phyloP scores from a whole-genome alignment of 2,113 vertebrate genomes.

The Lagopus leucura region DNA sequence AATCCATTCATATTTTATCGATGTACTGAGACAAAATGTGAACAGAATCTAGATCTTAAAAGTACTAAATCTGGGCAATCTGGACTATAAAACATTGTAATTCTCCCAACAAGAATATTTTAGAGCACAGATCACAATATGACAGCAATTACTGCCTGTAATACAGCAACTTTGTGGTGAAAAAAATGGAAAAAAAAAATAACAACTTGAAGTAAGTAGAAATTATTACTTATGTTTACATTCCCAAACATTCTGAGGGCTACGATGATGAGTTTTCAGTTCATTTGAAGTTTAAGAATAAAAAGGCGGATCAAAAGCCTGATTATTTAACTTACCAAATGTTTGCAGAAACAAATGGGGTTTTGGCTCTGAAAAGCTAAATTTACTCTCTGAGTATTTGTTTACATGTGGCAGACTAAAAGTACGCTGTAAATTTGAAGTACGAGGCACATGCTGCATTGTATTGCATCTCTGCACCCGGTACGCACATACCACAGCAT shows the following conservation, averaged over 20 bases:
- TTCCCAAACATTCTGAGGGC: conserved; percentile 18
- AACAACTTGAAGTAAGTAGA: background rate
- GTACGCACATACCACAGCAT: background rate
- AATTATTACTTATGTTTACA: conserved; percentile 19
- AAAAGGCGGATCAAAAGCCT: background rate
- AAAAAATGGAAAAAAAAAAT: background rate
- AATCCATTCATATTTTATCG: conserved; percentile 70
- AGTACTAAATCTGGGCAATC: conserved; percentile 61
- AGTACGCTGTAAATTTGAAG: background rate
- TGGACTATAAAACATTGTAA: conserved; percentile 48
- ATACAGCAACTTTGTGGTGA: conserved; percentile 16
- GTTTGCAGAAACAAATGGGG: background rate
- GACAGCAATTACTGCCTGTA: conserved; percentile 38
- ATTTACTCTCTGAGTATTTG: conserved; percentile 22
- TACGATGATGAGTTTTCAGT: background rate
- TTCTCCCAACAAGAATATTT: conserved; percentile 55
- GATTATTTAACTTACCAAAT: background rate
- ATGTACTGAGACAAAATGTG: conserved; percentile 67
- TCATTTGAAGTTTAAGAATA: background rate
- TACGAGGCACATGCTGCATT: background rate
- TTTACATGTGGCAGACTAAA: conserved; percentile 28
- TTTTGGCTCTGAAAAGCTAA: background rate
- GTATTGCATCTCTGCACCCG: background rate
- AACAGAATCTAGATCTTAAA: conserved; percentile 55
- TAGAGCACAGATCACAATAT: conserved; percentile 47